A percentile compares a stretch with the other conserved stretches of the same genome.
Conservation (phyloP, 2,113 vertebrate species). For the Nesoenas mayeri region DNA sequence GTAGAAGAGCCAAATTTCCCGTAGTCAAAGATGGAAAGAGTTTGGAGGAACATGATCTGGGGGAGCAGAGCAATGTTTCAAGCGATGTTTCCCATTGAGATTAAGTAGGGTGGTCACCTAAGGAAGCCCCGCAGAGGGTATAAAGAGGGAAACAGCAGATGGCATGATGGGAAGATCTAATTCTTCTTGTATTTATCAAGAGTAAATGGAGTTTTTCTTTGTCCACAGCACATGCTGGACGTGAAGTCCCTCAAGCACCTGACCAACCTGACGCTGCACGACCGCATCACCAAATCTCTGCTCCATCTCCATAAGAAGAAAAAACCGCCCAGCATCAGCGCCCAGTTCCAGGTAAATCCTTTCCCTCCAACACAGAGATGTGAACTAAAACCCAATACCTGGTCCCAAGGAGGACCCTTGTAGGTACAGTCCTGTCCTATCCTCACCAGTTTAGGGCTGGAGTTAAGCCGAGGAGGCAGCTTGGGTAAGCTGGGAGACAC, state of each 20-base stretch:
- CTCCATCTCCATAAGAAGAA: constrained; percentile 99
- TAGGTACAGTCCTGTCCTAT: background rate
- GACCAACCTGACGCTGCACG: constrained; percentile 90
- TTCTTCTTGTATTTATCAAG: background rate
- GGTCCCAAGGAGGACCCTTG: background rate
- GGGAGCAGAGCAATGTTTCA: background rate
- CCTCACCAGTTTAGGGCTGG: fast-evolving
- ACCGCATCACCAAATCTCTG: constrained; percentile 97
- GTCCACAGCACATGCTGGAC: constrained; percentile 88
- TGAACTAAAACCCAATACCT: background rate
- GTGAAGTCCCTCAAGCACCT: constrained; percentile 96
- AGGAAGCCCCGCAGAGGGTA: background rate
- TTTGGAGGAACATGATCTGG: fast-evolving
- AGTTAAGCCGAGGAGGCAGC: background rate
- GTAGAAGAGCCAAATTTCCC: background rate
- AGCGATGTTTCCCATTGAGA: background rate
- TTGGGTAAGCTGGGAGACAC: background rate
- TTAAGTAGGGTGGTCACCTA: background rate
- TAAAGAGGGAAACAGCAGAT: background rate
- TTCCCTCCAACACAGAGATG: background rate
- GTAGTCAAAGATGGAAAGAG: background rate
- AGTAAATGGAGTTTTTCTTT: background rate
- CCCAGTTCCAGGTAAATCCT: constrained; percentile 92
- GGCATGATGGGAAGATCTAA: background rate
- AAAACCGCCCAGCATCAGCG: constrained; percentile 97